Base-by-base conservation (phyloP, 2,888 invertebrate genomes). In the Zaprionus obscuricornis region DNA sequence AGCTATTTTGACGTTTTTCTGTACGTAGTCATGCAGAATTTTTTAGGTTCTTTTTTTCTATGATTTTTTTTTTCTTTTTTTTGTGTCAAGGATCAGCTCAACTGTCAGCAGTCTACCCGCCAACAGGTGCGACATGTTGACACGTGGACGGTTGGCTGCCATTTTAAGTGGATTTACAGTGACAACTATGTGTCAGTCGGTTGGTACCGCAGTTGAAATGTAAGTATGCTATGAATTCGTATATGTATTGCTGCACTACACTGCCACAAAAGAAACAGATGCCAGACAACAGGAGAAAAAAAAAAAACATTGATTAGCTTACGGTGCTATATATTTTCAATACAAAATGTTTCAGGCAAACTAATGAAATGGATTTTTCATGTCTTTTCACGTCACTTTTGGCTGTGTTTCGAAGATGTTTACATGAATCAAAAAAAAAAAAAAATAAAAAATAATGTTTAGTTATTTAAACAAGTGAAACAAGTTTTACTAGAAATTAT, bases 101-200 rank as follows among this genome's bases (percentile, higher is more conserved):
- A 33, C 49, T 10, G 20, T 45, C 42, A 45, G n/a, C 14, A 34
- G 7, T 22, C 58, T n/a, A 17, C 29, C 17, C 59, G 43, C 56
- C 49, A 78, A 71, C 83, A 83, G 78, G 78, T 78, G 68, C 31
- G 68, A 14, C 56, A 36, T 17, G 34, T 22, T 33, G 81, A 81
- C 82, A 85, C 49, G 52, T 59, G 77, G 82, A 60, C 75, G 63
- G 43, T 46, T 70, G 63, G 63, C 54, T 75, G 67, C 63, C 78
- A 64, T 64, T 82, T 74, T 50, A 63, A 85, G 85, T 78, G 85
- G 83, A 85, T 85, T 85, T 74, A 63, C 57, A 31, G 37, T 60
- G 78, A 78, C 78, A 64, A 63, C 74, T 37, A 70, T 66, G 66
- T 76, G 85, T 63, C 56, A 64, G 56, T n/a, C 26, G 24, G 6